Evolutionary conservation across 2,888 invertebrate genomes (phyloP).

Genomic region (Dryococelus australis): DNA sequence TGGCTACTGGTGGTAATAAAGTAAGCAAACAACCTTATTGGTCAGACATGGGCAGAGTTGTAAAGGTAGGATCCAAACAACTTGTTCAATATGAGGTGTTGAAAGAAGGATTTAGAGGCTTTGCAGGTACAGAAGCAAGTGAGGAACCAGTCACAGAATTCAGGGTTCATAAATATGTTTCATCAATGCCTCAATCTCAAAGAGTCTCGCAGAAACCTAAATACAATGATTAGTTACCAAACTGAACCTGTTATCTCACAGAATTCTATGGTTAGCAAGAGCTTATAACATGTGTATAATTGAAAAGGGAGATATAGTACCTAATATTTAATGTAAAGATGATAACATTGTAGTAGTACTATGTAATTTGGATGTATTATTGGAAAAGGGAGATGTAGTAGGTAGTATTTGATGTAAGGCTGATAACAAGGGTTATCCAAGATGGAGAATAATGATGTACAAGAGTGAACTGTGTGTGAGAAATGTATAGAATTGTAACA

Average conservation of each 20-base stretch:
- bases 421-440: too few species aligned
- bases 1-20: neutral
- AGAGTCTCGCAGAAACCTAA: neutral
- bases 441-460: too few species aligned
- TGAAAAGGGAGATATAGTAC: too few species aligned
- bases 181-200: neutral
- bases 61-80: neutral
- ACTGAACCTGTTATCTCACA: neutral
- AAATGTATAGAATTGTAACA: too few species aligned
- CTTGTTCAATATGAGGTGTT: neutral
- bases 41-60: neutral
- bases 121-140: neutral
- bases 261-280: too few species aligned
- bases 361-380: too few species aligned
- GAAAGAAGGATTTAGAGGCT: neutral
- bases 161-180: neutral
- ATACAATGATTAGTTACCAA: neutral
- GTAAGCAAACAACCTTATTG: neutral
- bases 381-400: too few species aligned
- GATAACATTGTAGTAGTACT: too few species aligned
- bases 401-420: too few species aligned
- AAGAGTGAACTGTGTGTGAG: too few species aligned
- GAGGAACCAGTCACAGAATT: neutral
- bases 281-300: too few species aligned
- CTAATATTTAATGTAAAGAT: too few species aligned